Conservation (phyloP, 2,113 vertebrate genomes). For the Colaptes auratus region DNA sequence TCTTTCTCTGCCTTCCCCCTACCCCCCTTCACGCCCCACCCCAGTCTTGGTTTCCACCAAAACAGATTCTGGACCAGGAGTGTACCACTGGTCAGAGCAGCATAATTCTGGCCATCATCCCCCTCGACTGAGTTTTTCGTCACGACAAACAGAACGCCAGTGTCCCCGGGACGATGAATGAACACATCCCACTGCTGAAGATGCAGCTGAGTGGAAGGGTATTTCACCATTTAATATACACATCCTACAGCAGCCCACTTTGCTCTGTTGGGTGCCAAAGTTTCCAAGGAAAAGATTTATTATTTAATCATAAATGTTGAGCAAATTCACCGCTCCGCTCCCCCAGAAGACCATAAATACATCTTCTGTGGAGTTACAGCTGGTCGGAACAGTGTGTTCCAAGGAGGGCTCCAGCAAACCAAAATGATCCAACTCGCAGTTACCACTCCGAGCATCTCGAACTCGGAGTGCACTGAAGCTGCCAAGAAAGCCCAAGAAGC, state of each 20-base stretch:
- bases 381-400: slow-evolving; percentile 49
- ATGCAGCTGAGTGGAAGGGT: background rate
- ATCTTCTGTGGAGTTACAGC: background rate
- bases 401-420: slow-evolving; percentile 12
- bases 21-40: background rate
- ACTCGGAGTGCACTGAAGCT: slow-evolving; percentile 33
- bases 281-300: background rate
- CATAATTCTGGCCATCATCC: background rate
- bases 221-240: background rate
- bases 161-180: background rate
- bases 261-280: background rate
- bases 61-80: background rate
- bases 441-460: slow-evolving; percentile 34
- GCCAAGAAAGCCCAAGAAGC: slow-evolving; percentile 57
- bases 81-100: background rate
- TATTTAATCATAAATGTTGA: slow-evolving; percentile 50
- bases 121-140: background rate
- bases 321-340: background rate
- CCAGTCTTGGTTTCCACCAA: background rate
- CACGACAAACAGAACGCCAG: background rate
- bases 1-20: background rate
- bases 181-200: background rate
- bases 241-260: background rate
- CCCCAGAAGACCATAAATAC: background rate
- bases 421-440: slow-evolving; percentile 29